A percentile compares a stretch with the other conserved stretches of the same genome.
Evolutionary conservation across 2,888 invertebrate species (phyloP).

Genomic region (Eudemis profundana): DNA sequence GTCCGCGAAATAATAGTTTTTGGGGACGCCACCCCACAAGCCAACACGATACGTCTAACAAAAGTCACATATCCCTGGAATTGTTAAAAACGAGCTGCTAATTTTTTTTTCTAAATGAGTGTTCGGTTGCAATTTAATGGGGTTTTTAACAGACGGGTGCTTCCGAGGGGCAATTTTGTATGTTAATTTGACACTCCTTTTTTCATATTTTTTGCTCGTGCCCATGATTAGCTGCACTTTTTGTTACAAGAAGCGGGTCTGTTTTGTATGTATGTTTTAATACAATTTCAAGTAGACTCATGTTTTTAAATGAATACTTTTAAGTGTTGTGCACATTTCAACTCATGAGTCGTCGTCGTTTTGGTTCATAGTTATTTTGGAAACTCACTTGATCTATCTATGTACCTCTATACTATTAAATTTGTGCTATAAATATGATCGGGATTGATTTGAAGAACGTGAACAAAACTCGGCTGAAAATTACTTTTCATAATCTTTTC

Average conservation of each 20-base stretch:
- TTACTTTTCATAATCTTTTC: no score
- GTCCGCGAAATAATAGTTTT: constrained; percentile 41
- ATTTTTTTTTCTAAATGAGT: constrained; percentile 65
- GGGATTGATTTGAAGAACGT: no score
- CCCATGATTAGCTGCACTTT: constrained; percentile 8
- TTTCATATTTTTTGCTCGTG: constrained; percentile 39
- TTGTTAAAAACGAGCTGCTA: constrained; percentile 54
- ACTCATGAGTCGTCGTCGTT: no score
- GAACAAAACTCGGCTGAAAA: no score
- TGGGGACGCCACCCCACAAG: constrained; percentile 40
- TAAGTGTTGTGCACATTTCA: no score
- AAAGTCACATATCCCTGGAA: constrained; percentile 72
- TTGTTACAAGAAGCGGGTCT: neutral
- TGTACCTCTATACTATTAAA: no score
- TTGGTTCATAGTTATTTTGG: no score
- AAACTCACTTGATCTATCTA: no score
- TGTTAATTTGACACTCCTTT: constrained; percentile 56
- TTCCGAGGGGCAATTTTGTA: constrained; percentile 62
- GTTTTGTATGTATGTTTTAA: constrained; percentile 44
- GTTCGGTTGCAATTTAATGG: constrained; percentile 78
- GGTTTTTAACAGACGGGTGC: constrained; percentile 56
- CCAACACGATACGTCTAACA: constrained; percentile 68
- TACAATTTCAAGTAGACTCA: constrained; percentile 35
- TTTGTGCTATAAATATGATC: no score
- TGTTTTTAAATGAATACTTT: neutral